Conservation (phyloP, 2,888 invertebrate species). For the Lordiphosa fenestrarum region DNA sequence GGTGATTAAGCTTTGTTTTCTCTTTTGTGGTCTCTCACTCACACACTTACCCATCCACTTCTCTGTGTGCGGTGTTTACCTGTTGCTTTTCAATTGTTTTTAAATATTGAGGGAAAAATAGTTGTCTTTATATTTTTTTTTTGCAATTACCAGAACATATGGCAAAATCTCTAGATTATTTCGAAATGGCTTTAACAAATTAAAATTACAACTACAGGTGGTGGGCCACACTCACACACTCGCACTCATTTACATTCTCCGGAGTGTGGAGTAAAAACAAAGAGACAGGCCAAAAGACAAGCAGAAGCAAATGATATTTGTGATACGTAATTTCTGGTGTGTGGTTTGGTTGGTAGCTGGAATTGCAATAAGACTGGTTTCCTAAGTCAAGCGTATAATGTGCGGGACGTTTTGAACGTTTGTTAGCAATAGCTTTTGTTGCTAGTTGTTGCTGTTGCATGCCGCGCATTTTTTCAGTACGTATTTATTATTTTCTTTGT, state of each 20-base stretch:
- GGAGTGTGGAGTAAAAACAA: slow-evolving; percentile 48
- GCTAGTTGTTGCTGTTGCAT: slow-evolving; percentile 38
- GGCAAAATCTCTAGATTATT: slow-evolving; percentile 38
- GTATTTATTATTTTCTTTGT: slow-evolving; percentile 46
- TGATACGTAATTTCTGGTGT: slow-evolving; percentile 73
- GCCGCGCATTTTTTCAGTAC: slow-evolving; percentile 55
- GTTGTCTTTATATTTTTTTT: slow-evolving; percentile 46
- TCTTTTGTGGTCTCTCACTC: slow-evolving; percentile 62
- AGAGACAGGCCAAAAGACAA: slow-evolving; percentile 39
- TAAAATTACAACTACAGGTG: slow-evolving; percentile 45
- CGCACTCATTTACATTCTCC: slow-evolving; percentile 6
- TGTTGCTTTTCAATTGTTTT: slow-evolving; percentile 68
- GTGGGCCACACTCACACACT: slow-evolving; percentile 13
- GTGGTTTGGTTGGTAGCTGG: slow-evolving; percentile 50
- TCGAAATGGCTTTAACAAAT: slow-evolving; percentile 28
- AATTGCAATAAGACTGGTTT: slow-evolving; percentile 76
- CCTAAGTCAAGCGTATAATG: slow-evolving; percentile 66
- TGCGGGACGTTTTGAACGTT: slow-evolving; percentile 60
- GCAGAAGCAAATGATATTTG: slow-evolving; percentile 44
- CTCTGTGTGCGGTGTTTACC: slow-evolving; percentile 46
- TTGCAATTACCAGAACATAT: slow-evolving; percentile 47
- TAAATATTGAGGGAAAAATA: slow-evolving; percentile 45
- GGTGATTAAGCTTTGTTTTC: slow-evolving; percentile 62
- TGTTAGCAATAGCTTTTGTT: slow-evolving; percentile 25
- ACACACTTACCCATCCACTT: slow-evolving; percentile 32